Evolutionary conservation across 2,113 vertebrate genomes (phyloP), one percentile per base, ranked within the genome.

Genomic region (Corythornis cristatus): DNA sequence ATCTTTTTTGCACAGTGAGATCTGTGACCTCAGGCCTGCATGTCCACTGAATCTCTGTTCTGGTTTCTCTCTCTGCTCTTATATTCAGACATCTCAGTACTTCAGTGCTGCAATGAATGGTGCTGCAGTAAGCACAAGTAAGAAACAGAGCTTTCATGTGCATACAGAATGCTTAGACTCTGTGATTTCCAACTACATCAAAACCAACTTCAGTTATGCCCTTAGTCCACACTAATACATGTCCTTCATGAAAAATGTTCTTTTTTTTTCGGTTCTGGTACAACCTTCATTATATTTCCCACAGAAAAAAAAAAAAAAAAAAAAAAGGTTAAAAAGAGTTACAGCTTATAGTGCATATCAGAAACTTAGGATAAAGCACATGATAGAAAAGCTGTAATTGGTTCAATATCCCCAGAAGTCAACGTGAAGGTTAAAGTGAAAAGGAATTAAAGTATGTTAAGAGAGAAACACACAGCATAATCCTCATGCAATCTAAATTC

Each of bases 81-180:
- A 85, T 91, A 90, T 58, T 84, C 81, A 89, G 71, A 73, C 62
- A 73, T 45, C 22, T 87, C 81, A 80, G 77, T 87, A 70, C 60
- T 89, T 79, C 58, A 76, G 81, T 66, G 75, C 83, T 68, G 62
- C 58, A 90, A 65, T 35, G 73, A 88, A 78, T 37, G 92, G 61
- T 84, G 92, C 78, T 95, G 66, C 57, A 80, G 81, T 89, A 89
- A 95, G 89, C 91, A 95, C 71, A 87, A 54, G 33, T 28, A 77
- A 67, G 89, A 87, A 92, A 79, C 42, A 54, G 83, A 86, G 45
- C 84, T 95, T 94, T 91, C 61, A 85, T 91, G 89, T 92, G 43
- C 20, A 0, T 43, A 61, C 45, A 84, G 66, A 37, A 79, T 54
- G 19, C 45, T 84, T 62, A 87, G 78, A 61, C 50, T 86, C 37